A percentile compares a stretch with the other conserved stretches of the same genome.
phyloP scores from a whole-genome alignment of 2,888 invertebrate genomes.

The Adelognathus sp. region DNA sequence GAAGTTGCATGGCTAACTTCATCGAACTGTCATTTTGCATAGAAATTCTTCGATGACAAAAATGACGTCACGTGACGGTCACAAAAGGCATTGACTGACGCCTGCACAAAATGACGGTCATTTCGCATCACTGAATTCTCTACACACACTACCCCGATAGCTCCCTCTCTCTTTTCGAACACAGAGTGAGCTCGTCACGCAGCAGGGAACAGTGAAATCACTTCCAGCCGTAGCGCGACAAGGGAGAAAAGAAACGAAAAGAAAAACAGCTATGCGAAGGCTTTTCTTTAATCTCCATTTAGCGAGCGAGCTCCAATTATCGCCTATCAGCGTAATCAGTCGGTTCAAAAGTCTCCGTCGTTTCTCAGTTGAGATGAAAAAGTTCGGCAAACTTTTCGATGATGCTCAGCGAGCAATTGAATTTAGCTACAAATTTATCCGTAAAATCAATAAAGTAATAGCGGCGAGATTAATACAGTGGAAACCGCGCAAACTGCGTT shows the following conservation, averaged over 20 bases:
- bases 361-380: background rate
- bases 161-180: background rate
- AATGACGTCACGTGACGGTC: no score
- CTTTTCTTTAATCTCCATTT: conserved; percentile 28
- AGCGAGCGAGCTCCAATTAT: conserved; percentile 41
- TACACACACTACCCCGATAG: no score
- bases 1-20: no score
- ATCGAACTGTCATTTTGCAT: no score
- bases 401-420: background rate
- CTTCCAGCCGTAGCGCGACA: background rate
- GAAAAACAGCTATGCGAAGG: background rate
- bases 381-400: background rate
- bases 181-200: background rate
- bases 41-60: no score
- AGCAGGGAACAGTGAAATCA: conserved; percentile 22
- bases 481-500: background rate
- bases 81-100: no score
- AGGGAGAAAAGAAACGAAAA: background rate
- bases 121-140: no score
- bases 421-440: conserved; percentile 2
- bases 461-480: background rate
- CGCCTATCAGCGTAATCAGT: conserved; percentile 49
- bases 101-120: no score
- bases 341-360: conserved; percentile 6
- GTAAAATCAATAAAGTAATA: conserved; percentile 6